These are phyloP conservation scores for Percina caprodes DNA, from an alignment of 2,113 vertebrate species.

Conservation along the genomic window DNA sequence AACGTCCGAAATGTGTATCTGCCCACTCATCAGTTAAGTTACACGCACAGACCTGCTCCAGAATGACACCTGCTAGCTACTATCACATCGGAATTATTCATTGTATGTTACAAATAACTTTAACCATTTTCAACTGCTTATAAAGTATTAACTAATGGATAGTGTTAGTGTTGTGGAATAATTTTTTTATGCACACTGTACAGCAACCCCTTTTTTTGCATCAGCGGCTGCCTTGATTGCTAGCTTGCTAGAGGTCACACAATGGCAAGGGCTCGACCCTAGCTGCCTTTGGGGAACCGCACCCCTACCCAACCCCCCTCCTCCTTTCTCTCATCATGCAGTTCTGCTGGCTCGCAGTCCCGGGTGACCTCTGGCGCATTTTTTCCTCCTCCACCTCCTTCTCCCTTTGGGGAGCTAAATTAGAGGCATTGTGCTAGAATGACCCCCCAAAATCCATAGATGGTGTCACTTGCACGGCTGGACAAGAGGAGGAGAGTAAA, in stretches of 20 bases:
- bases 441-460: conserved; percentile 84
- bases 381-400: conserved; percentile 73
- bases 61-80: conserved; percentile 64
- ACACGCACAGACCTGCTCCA: conserved; percentile 24
- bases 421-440: conserved; percentile 85
- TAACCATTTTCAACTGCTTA: not conserved
- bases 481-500: conserved; percentile 74
- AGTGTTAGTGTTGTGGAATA: not conserved
- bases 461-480: conserved; percentile 74
- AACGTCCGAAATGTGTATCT: not conserved
- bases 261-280: conserved; percentile 82
- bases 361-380: conserved; percentile 84
- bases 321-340: conserved; percentile 53
- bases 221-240: conserved; percentile 74
- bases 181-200: conserved; percentile 21
- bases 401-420: conserved; percentile 83
- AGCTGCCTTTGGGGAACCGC: conserved; percentile 85
- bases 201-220: conserved; percentile 49
- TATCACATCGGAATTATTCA: not conserved
- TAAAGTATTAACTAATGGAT: not conserved
- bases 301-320: conserved; percentile 79
- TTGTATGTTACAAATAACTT: not conserved
- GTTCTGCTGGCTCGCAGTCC: conserved; percentile 72
- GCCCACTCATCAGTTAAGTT: conserved; percentile 6
- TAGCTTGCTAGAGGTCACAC: conserved; percentile 82